phyloP scores from a whole-genome alignment of 2,797 vertebrate species.

The Okamejei kenojei region DNA sequence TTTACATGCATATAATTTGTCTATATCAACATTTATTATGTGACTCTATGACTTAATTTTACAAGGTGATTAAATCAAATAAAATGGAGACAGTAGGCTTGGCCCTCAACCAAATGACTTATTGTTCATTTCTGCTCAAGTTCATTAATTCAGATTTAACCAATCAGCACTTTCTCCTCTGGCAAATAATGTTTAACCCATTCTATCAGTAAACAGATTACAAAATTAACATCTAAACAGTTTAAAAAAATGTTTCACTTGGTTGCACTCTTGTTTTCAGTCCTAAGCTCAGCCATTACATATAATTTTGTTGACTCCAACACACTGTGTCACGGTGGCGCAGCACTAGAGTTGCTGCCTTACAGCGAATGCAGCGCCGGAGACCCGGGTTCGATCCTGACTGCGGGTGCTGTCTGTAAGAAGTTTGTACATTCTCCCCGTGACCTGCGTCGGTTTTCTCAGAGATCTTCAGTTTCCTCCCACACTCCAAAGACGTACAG shows the following conservation, averaged over 20 bases:
- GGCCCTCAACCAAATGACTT: constrained; percentile 23
- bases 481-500: no score
- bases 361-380: no score
- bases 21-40: constrained; percentile 5
- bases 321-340: no score
- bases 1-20: constrained; percentile 21
- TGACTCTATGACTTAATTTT: background rate
- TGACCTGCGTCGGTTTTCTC: no score
- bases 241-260: background rate
- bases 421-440: no score
- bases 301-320: background rate
- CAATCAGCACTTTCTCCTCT: background rate
- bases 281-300: background rate
- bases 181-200: background rate
- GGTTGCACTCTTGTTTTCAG: background rate
- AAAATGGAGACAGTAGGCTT: constrained; percentile 35
- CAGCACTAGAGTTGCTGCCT: no score
- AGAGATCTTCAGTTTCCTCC: no score
- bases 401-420: no score
- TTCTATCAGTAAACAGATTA: constrained; percentile 6
- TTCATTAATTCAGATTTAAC: constrained; percentile 31
- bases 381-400: no score
- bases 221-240: constrained; percentile 8
- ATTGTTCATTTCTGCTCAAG: background rate
- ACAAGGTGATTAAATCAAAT: constrained; percentile 17